Conservation (phyloP, 1,140 invertebrate genomes). For the Cotesia typhae region DNA sequence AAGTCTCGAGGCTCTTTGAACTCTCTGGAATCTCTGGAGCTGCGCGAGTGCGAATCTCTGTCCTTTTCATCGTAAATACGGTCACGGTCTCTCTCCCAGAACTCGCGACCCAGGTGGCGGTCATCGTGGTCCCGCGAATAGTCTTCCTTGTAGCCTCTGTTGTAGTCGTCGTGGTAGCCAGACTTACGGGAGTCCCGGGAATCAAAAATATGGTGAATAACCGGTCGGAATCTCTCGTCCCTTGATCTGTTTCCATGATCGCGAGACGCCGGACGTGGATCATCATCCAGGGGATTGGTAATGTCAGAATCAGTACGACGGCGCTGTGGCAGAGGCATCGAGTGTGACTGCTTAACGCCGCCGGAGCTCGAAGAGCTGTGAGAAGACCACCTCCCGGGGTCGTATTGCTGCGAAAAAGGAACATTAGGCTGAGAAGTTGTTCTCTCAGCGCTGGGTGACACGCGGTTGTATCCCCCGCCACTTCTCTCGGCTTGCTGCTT, state of each 20-base stretch:
- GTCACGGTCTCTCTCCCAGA: constrained; percentile 57
- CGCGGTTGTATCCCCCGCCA: constrained; percentile 54
- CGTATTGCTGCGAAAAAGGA: constrained; percentile 66
- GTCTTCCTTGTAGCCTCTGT: constrained; percentile 55
- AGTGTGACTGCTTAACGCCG: constrained; percentile 51
- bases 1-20: constrained; percentile 31
- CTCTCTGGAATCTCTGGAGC: constrained; percentile 6
- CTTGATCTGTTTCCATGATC: constrained; percentile 49
- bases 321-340: constrained; percentile 48
- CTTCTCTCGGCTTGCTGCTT: constrained; percentile 73
- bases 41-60: constrained; percentile 16
- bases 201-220: constrained; percentile 55
- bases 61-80: constrained; percentile 60
- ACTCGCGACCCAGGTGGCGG: constrained; percentile 57
- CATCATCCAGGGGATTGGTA: constrained; percentile 54
- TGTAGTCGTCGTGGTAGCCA: constrained; percentile 60
- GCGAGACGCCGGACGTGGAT: constrained; percentile 53
- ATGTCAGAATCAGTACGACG: constrained; percentile 57
- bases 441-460: constrained; percentile 58
- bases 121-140: constrained; percentile 55
- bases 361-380: constrained; percentile 48
- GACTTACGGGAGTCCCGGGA: constrained; percentile 54
- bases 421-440: constrained; percentile 45
- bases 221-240: constrained; percentile 38
- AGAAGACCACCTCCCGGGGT: constrained; percentile 59